Evolutionary conservation across 2,888 invertebrate species (phyloP).

Genomic region (Mythimna impura): DNA sequence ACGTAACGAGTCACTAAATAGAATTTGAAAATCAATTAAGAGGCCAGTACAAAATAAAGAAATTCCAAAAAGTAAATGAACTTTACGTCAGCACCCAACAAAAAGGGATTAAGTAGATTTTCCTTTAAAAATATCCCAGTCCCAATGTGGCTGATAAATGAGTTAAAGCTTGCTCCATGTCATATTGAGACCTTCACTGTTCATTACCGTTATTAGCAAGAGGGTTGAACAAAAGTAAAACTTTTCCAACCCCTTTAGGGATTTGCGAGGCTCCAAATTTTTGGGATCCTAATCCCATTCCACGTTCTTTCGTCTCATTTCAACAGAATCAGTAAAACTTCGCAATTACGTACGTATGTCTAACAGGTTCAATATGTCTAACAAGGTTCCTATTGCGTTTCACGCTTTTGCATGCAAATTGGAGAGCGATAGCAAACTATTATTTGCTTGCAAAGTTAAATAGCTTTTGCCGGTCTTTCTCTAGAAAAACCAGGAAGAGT

Average conservation of each 20-base stretch:
- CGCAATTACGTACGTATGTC: slow-evolving; percentile 55
- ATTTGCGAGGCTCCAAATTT: slow-evolving; percentile 49
- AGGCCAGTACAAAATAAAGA: slow-evolving; percentile 13
- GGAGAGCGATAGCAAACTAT: slow-evolving; percentile 74
- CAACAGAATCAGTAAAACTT: slow-evolving; percentile 47
- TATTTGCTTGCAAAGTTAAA: slow-evolving; percentile 84
- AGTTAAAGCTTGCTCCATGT: slow-evolving; percentile 49
- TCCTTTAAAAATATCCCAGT: slow-evolving; percentile 44
- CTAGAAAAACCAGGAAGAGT: slow-evolving; percentile 77
- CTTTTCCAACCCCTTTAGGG: slow-evolving; percentile 55
- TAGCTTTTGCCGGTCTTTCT: slow-evolving; percentile 78
- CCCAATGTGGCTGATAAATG: slow-evolving; percentile 48
- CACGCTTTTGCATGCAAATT: slow-evolving; percentile 77
- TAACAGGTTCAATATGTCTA: slow-evolving; percentile 41
- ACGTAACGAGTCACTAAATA: not conserved
- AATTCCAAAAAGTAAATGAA: slow-evolving; percentile 38
- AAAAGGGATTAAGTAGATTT: slow-evolving; percentile 45
- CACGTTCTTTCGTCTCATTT: slow-evolving; percentile 57
- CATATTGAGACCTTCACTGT: slow-evolving; percentile 57
- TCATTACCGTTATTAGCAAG: slow-evolving; percentile 59
- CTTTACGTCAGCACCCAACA: slow-evolving; percentile 32
- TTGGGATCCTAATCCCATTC: slow-evolving; percentile 55
- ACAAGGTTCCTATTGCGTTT: slow-evolving; percentile 58
- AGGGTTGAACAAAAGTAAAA: slow-evolving; percentile 57
- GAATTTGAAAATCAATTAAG: slow-evolving; percentile 21